A percentile compares a stretch with the other conserved stretches of the same genome.
These are phyloP conservation scores for Smithornis capensis DNA, from an alignment of 2,113 vertebrate species.

Conservation along the genomic window DNA sequence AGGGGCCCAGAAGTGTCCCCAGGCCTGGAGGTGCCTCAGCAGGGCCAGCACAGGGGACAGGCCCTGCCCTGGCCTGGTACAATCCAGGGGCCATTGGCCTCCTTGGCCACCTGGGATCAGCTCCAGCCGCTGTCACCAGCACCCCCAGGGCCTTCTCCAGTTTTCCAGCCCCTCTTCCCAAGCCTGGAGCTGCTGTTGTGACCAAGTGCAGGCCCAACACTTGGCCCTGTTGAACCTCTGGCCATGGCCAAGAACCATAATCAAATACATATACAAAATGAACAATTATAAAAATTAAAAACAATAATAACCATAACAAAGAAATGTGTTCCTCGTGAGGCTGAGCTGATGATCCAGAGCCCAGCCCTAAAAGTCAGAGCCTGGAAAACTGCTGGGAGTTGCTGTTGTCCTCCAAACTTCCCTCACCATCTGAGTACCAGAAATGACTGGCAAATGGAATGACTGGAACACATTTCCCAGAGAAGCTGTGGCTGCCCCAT, in stretches of 20 bases:
- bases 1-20: too few relatives aligned
- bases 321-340: not conserved
- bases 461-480: not conserved
- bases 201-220: not conserved
- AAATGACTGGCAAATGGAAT: not conserved
- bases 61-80: not conserved
- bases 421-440: not conserved
- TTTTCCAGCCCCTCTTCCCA: not conserved
- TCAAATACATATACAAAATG: not conserved
- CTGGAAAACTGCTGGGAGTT: not conserved
- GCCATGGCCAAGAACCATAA: not conserved
- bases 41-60: too few relatives aligned
- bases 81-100: not conserved
- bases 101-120: not conserved
- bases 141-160: not conserved
- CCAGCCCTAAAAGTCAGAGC: not conserved
- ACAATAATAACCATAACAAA: not conserved
- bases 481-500: too few relatives aligned
- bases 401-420: accelerated
- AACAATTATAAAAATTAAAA: not conserved
- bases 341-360: not conserved
- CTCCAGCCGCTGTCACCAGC: not conserved
- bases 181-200: not conserved
- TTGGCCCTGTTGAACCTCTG: not conserved
- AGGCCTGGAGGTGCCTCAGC: too few relatives aligned